Evolutionary conservation across 2,888 invertebrate genomes (phyloP), one percentile per base, ranked within the genome.

Genomic region (Fragum sueziense): DNA sequence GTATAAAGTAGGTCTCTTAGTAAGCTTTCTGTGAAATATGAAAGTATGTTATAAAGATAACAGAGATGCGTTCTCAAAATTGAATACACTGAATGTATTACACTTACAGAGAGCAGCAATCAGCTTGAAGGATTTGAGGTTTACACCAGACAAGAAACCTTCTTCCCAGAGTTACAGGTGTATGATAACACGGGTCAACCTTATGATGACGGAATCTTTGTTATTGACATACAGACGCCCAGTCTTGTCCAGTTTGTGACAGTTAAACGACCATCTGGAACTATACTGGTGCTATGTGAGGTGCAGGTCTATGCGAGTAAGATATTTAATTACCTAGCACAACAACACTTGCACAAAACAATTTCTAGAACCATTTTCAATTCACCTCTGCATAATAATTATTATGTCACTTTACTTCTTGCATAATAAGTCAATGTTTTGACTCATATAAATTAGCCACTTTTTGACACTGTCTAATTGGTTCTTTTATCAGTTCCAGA

Each of bases 41-140:
- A n/a, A n/a, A n/a, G n/a, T n/a, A n/a, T n/a, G n/a, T n/a, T n/a
- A n/a, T n/a, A n/a, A n/a, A n/a, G n/a, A n/a, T n/a, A n/a, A n/a
- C n/a, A n/a, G n/a, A n/a, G n/a, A n/a, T n/a, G n/a, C n/a, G n/a
- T n/a, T n/a, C n/a, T n/a, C n/a, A n/a, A n/a, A n/a, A n/a, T n/a
- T n/a, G n/a, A n/a, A n/a, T n/a, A n/a, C n/a, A n/a, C n/a, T n/a
- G n/a, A n/a, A n/a, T n/a, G n/a, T n/a, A n/a, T n/a, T n/a, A n/a
- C n/a, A n/a, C n/a, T n/a, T n/a, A n/a, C n/a, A 61, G 61, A 61
- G 3, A 33, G 17, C 17, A 61, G 61, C n/a, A 33, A 33, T n/a
- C 61, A 61, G 20, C 33, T 61, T n/a, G 61, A 61, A n/a, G 33
- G 33, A n/a, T 61, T 61, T 61, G 33, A 29, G 17, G 61, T 61